phyloP scores from a whole-genome alignment of 2,888 invertebrate species.

The Nephrocerus scutellatus region DNA sequence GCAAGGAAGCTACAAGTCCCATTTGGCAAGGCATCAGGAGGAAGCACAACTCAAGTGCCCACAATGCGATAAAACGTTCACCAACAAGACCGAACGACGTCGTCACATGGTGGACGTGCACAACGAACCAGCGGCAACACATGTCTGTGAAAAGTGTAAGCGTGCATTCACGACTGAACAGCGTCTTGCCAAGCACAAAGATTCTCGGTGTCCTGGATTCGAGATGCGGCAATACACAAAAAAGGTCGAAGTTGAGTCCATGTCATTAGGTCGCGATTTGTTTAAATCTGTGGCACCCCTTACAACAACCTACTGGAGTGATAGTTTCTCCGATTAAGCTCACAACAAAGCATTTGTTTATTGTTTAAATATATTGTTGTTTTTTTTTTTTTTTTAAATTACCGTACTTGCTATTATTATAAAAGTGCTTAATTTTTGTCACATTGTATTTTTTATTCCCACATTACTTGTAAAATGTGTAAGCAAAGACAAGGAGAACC shows the following conservation, averaged over 20 bases:
- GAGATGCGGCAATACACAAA: constrained; percentile 22
- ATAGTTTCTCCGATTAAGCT: constrained; percentile 49
- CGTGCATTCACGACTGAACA: constrained; percentile 38
- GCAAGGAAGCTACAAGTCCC: constrained; percentile 45
- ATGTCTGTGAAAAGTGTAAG: constrained; percentile 42
- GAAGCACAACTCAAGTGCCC: constrained; percentile 28
- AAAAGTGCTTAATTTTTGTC: too few relatives aligned
- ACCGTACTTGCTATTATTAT: too few relatives aligned
- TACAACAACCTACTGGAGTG: constrained; percentile 50
- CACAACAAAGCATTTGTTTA: too few relatives aligned
- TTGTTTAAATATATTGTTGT: too few relatives aligned
- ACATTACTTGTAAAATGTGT: too few relatives aligned
- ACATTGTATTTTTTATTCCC: too few relatives aligned
- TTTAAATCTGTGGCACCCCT: constrained; percentile 48
- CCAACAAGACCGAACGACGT: constrained; percentile 38
- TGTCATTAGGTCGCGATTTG: constrained; percentile 42
- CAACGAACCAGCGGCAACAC: constrained; percentile 32
- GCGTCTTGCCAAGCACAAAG: constrained; percentile 39
- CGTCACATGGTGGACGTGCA: constrained; percentile 42
- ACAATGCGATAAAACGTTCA: constrained; percentile 35
- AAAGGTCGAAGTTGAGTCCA: constrained; percentile 26
- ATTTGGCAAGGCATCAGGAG: constrained; percentile 45
- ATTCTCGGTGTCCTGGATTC: constrained; percentile 25
- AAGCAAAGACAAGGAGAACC: too few relatives aligned
- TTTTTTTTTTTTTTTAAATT: too few relatives aligned